phyloP scores from a whole-genome alignment of 1,140 invertebrate species.

The Drosophila guanche region DNA sequence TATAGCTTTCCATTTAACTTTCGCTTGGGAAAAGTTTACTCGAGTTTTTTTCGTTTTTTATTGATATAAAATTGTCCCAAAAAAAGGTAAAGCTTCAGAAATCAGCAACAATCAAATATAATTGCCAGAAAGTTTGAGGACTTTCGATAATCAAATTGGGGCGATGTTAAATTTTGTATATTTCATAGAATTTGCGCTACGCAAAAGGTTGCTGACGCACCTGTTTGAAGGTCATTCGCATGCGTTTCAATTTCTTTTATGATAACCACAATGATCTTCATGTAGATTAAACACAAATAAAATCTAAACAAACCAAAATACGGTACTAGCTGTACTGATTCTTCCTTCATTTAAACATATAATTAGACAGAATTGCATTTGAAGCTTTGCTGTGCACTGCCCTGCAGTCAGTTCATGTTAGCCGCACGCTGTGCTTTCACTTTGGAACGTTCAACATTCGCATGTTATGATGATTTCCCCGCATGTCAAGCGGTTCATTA shows the following conservation, averaged over 20 bases:
- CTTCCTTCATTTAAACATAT: too few relatives aligned
- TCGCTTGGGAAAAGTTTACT: constrained; percentile 34
- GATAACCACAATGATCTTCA: neutral
- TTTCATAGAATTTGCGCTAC: too few relatives aligned
- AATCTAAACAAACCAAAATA: neutral
- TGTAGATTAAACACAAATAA: too few relatives aligned
- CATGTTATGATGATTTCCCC: neutral
- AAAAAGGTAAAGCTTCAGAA: constrained; percentile 19
- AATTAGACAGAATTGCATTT: constrained; percentile 1
- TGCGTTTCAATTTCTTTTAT: too few relatives aligned
- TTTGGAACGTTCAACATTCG: neutral
- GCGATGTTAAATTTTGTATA: neutral
- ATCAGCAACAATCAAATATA: constrained; percentile 41
- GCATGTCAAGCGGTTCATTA: neutral
- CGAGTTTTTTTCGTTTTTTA: constrained; percentile 17
- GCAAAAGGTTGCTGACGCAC: too few relatives aligned
- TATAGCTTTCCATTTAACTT: constrained; percentile 25
- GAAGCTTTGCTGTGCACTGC: neutral
- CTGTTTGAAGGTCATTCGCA: too few relatives aligned
- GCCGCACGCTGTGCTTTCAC: constrained; percentile 18
- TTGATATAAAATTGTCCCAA: constrained; percentile 48
- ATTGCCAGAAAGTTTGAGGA: constrained; percentile 44
- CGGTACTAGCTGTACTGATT: too few relatives aligned
- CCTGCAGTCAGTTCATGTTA: constrained; percentile 17
- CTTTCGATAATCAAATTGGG: constrained; percentile 1